phyloP scores from a whole-genome alignment of 2,113 vertebrate genomes.

The Alethe castanea region DNA sequence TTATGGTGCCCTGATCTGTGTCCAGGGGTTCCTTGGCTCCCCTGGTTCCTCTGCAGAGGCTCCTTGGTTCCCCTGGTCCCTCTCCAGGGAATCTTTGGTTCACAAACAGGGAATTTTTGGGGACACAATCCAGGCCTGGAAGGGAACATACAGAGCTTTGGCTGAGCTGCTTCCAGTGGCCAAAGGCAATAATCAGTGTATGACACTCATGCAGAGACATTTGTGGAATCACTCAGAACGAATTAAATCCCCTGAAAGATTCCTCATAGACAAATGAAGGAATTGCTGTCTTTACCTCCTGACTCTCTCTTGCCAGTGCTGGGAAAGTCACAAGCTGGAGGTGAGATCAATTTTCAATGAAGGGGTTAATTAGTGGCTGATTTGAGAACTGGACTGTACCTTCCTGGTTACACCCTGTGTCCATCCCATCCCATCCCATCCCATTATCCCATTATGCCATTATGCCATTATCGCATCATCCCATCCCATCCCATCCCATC shows the following conservation, averaged over 20 bases:
- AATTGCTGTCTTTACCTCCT: not conserved
- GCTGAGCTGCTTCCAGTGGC: not conserved
- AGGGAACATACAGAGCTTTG: not conserved
- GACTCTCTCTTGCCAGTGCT: not conserved
- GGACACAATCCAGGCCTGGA: not conserved
- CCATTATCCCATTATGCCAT: no score
- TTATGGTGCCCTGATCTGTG: not conserved
- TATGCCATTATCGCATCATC: no score
- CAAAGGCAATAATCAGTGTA: not conserved
- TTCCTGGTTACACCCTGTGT: not conserved
- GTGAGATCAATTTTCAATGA: fast-evolving
- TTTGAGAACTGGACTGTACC: fast-evolving
- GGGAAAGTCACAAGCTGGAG: not conserved
- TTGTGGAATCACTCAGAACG: not conserved
- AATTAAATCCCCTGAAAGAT: not conserved
- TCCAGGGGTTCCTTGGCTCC: not conserved
- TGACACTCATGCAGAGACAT: not conserved
- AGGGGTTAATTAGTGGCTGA: not conserved
- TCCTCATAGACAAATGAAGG: not conserved
- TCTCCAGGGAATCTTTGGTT: not conserved
- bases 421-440: no score
- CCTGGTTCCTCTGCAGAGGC: not conserved
- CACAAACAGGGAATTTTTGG: fast-evolving
- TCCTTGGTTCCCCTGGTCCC: no score
- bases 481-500: no score